Base-by-base conservation (phyloP, 2,888 invertebrate genomes). In the Drosophila fulvimacula region DNA sequence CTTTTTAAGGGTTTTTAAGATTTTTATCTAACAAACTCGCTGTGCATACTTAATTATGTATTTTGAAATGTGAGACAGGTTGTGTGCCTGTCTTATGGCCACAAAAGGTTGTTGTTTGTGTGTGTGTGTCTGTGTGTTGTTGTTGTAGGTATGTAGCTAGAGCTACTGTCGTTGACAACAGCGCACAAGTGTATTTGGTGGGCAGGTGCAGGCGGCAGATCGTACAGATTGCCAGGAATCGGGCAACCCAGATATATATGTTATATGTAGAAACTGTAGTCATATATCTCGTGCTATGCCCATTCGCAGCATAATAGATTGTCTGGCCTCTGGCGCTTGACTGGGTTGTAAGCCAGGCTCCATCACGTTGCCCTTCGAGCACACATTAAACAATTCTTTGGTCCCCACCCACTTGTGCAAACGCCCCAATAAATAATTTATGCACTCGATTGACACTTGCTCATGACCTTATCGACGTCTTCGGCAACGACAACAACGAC, bases 31-130 rank as follows among this genome's bases (percentile, higher is more conserved):
- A 85, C 89, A 87, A 78, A 85, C 85, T 85, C 88, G 89, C 89
- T 85, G 89, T 85, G 85, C 85, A 85, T 85, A 85, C 88, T 84
- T 85, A 85, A 85, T 85, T 85, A 85, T 84, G 83, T 84, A 83
- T 89, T 89, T 85, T 89, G 85, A 85, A 85, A 89, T 85, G 85
- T 85, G 85, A 85, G 89, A 89, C 89, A 84, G 88, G 85, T 89
- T 89, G 82, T 48, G 17, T 48, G 61, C 48, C 65, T 49, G 41
- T 41, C 36, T 42, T 36, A 57, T 55, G 56, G 66, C 55, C 55
- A 73, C 68, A 76, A 76, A 71, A 64, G 51, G 52, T 71, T 46
- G 52, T 57, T 62, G 44, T 48, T 24, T 36, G 11, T 36, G 5
- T 42, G 5, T 21, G 1, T 46, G 9, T 19, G n/a, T n/a, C 15